Evolutionary conservation across 2,888 invertebrate species (phyloP), one percentile per base, ranked within the genome.

Genomic region (Sthenelais limicola): DNA sequence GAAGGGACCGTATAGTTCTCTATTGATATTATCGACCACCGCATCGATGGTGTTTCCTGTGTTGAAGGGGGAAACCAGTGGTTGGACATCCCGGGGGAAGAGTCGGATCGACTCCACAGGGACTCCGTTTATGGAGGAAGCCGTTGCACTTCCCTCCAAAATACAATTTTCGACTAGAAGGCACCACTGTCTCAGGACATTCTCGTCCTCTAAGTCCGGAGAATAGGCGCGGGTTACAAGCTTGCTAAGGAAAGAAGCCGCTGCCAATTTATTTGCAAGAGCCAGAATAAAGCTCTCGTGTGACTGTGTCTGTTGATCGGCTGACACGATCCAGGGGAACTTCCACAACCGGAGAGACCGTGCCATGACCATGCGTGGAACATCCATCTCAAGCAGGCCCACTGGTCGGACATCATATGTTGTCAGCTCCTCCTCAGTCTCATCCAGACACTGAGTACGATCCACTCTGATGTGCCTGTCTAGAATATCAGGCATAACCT

Each of bases 321-420:
- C 76, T 12, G 79, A 79, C 12, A 80, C 80, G 12, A 74, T 32
- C 80, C 78, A 78, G 32, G 79, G 77, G 67, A 77, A 80, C 72
- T 78, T 79, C 80, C 80, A 79, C 26, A 80, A 56, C 15, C 75
- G 72, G 24, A 80, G 72, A 3, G 74, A 67, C 28, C 79, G 47
- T 43, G 72, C 71, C 5, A 33, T 35, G 28, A 51, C 49, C 72
- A 76, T 62, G 15, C 73, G 68, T 1, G 80, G 80, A 21, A 79
- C 51, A 15, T 79, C 78, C 74, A 79, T 62, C 68, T 80, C 80
- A 7, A 79, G 66, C 3, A 74, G 38, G 0, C 80, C 80, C 12
- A 80, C 77, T 3, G 80, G 80, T 43, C 80, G 71, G n/a, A 80
- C 80, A 71, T 80, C 80, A 52, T 79, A 80, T 7, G 80, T 80